Evolutionary conservation across 1,140 invertebrate species (phyloP).

Genomic region (Bicyclus anynana): DNA sequence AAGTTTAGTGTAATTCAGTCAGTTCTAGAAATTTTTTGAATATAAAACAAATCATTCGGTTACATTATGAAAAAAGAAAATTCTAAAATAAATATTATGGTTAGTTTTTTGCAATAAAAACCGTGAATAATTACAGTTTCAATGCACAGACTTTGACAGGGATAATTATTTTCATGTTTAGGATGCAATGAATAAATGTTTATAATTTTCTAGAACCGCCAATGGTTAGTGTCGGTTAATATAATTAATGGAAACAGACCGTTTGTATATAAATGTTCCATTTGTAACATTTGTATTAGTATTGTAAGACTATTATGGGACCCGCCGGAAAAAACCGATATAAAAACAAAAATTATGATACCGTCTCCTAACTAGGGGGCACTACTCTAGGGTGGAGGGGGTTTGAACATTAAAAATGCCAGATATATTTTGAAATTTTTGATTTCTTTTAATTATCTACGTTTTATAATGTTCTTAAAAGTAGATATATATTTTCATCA

Average conservation of each 20-base stretch:
- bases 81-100: too few species aligned
- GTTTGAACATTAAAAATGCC: constrained; percentile 73
- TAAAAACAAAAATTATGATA: constrained; percentile 76
- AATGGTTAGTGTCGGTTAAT: constrained; percentile 9
- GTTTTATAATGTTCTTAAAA: constrained; percentile 78
- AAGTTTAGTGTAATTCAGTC: constrained; percentile 9
- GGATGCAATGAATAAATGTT: too few species aligned
- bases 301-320: constrained; percentile 50
- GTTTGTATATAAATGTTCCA: constrained; percentile 27
- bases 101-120: too few species aligned
- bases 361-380: constrained; percentile 17
- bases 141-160: too few species aligned
- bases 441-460: constrained; percentile 79
- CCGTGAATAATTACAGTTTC: too few species aligned
- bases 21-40: neutral
- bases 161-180: too few species aligned
- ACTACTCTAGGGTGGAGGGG: constrained; percentile 43
- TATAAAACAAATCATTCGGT: neutral
- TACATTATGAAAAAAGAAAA: neutral
- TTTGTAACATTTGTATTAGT: constrained; percentile 24
- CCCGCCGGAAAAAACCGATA: constrained; percentile 26
- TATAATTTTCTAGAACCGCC: constrained; percentile 7
- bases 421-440: constrained; percentile 74
- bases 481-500: constrained; percentile 78
- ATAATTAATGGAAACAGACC: constrained; percentile 52